Conservation (phyloP, 2,797 vertebrate species). For the Microtus agrestis region DNA sequence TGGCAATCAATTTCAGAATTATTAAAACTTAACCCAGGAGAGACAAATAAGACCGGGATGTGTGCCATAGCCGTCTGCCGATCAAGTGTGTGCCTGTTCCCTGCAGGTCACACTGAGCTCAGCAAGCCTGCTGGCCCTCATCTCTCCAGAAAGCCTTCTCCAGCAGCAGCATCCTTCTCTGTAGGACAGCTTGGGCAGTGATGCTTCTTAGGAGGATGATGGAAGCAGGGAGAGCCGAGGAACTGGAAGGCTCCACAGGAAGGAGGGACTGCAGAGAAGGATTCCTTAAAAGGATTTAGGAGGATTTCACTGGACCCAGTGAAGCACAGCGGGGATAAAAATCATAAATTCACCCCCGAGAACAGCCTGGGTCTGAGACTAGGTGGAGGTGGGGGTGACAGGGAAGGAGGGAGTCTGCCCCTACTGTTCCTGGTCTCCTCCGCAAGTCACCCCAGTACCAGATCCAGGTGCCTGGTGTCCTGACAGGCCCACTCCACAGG, state of each 20-base stretch:
- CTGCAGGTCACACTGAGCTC: not conserved
- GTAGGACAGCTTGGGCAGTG: slow-evolving; percentile 34
- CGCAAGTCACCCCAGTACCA: not conserved
- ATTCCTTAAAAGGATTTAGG: slow-evolving; percentile 82
- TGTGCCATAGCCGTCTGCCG: not conserved
- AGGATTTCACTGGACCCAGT: slow-evolving; percentile 76
- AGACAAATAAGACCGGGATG: not conserved
- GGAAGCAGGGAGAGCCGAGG: slow-evolving; percentile 33
- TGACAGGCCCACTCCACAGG: not conserved
- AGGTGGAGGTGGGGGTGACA: not conserved
- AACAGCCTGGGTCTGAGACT: not conserved
- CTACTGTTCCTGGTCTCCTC: not conserved
- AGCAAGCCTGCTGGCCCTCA: rapidly evolving
- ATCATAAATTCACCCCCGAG: slow-evolving; percentile 24
- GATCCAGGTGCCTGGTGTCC: not conserved
- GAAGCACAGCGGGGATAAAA: slow-evolving; percentile 64
- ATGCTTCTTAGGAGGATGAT: slow-evolving; percentile 13
- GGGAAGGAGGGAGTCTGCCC: not conserved
- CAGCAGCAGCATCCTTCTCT: not conserved
- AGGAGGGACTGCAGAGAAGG: slow-evolving; percentile 56
- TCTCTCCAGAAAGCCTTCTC: not conserved
- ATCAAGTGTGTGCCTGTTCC: not conserved
- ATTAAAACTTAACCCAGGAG: not conserved
- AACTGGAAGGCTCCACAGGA: slow-evolving; percentile 57
- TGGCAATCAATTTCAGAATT: slow-evolving; percentile 40